Evolutionary conservation across 2,888 invertebrate species (phyloP).

Genomic region (Trachelus stipa): DNA sequence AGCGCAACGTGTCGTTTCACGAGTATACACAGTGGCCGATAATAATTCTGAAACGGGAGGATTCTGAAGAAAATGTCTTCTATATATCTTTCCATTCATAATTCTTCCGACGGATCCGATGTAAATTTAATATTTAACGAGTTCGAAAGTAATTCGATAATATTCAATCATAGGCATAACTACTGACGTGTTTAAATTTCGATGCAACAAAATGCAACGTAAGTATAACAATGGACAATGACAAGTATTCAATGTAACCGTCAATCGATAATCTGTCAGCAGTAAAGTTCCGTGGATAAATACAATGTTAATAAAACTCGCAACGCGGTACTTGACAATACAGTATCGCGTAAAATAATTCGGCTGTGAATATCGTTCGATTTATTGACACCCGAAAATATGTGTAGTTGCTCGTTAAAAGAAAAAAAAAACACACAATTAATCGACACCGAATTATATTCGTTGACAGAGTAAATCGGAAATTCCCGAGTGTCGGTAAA

Average conservation of each 20-base stretch:
- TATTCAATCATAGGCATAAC: neutral
- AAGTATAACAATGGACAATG: too few species aligned
- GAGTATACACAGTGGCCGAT: constrained; percentile 17
- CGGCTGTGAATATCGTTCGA: neutral
- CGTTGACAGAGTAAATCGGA: neutral
- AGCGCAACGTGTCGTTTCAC: neutral
- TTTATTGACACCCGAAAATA: neutral
- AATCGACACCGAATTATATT: neutral
- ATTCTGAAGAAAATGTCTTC: neutral
- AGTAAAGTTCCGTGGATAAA: neutral
- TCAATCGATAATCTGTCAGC: neutral
- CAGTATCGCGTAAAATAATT: neutral
- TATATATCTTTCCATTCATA: neutral
- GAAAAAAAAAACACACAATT: neutral
- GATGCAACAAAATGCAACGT: neutral
- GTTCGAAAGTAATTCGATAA: neutral
- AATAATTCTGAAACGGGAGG: constrained; percentile 13
- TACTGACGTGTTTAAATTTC: neutral
- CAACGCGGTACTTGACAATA: neutral
- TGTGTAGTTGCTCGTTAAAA: neutral
- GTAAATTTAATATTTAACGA: neutral
- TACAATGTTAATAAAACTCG: neutral
- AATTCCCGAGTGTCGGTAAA: neutral
- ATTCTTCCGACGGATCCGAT: neutral
- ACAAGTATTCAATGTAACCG: neutral